Percentiles rank a stretch among this genome's conserved stretches.
phyloP scores from a whole-genome alignment of 1,140 invertebrate species.

The Papilio aristodemus region DNA sequence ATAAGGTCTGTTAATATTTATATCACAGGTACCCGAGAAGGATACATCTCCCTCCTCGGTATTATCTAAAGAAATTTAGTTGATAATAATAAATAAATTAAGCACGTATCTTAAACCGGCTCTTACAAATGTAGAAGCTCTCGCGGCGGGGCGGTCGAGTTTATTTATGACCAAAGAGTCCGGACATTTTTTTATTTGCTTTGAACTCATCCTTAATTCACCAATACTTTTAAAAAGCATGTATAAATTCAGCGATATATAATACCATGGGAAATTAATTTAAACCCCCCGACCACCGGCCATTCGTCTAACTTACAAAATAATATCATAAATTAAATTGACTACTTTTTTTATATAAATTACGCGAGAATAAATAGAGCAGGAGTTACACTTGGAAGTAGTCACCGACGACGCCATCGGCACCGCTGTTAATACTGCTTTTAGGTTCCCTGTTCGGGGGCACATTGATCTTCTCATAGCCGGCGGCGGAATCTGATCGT shows the following conservation, averaged over 20 bases:
- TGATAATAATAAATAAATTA: conserved; percentile 58
- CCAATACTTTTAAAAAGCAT: too few relatives aligned
- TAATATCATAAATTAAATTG: conserved; percentile 40
- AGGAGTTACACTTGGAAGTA: conserved; percentile 77
- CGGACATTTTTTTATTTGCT: too few relatives aligned
- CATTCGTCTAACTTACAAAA: conserved; percentile 37
- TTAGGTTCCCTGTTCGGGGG: conserved; percentile 58
- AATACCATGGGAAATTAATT: conserved; percentile 16
- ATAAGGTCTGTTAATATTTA: conserved; percentile 61
- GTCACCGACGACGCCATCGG: conserved; percentile 73
- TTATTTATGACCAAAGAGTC: background rate
- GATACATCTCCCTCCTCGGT: conserved; percentile 54
- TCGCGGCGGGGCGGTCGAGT: background rate
- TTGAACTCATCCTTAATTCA: too few relatives aligned
- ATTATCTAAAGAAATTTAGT: conserved; percentile 48
- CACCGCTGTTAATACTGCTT: conserved; percentile 70
- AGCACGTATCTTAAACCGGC: conserved; percentile 60
- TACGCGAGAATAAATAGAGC: conserved; percentile 38
- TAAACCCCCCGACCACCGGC: background rate
- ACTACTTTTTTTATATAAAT: conserved; percentile 29
- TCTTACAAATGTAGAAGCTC: conserved; percentile 10
- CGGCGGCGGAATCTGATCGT: conserved; percentile 72
- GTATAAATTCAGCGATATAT: background rate
- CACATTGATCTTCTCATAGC: conserved; percentile 78
- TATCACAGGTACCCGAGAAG: conserved; percentile 77